Evolutionary conservation across 1,140 invertebrate species (phyloP).

Genomic region (Dendrolimus kikuchii): DNA sequence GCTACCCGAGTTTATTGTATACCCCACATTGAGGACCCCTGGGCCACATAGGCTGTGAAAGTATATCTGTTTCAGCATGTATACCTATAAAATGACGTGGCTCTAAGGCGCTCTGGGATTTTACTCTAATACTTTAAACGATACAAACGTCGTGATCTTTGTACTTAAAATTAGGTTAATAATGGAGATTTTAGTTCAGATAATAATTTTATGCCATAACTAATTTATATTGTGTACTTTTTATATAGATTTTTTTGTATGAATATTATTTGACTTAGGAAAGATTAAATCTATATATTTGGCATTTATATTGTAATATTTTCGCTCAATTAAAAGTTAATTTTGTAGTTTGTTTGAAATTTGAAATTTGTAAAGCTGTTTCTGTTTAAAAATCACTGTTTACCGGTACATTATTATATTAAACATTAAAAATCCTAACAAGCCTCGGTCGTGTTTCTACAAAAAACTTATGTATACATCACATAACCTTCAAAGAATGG

Average conservation of each 20-base stretch:
- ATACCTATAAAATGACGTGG: neutral
- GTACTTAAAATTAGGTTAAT: constrained; percentile 59
- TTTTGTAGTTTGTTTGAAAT: constrained; percentile 6
- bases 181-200: constrained; percentile 52
- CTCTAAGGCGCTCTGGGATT: constrained; percentile 38
- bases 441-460: too few relatives aligned
- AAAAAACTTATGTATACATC: too few relatives aligned
- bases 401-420: too few relatives aligned
- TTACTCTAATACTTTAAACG: constrained; percentile 27
- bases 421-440: too few relatives aligned
- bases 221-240: constrained; percentile 56
- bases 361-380: constrained; percentile 1
- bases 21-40: too few relatives aligned
- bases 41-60: too few relatives aligned
- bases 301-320: constrained; percentile 40
- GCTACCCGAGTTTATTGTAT: too few relatives aligned
- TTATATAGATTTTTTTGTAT: constrained; percentile 59
- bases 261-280: constrained; percentile 42
- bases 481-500: too few relatives aligned
- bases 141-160: constrained; percentile 42
- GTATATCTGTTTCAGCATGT: neutral
- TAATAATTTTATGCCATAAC: constrained; percentile 68
- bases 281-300: constrained; percentile 35
- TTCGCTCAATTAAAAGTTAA: constrained; percentile 58
- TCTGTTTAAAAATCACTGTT: too few relatives aligned